These are phyloP conservation scores for Macropus fuliginosus DNA, from an alignment of 2,797 vertebrate genomes.

Conservation along the genomic window DNA sequence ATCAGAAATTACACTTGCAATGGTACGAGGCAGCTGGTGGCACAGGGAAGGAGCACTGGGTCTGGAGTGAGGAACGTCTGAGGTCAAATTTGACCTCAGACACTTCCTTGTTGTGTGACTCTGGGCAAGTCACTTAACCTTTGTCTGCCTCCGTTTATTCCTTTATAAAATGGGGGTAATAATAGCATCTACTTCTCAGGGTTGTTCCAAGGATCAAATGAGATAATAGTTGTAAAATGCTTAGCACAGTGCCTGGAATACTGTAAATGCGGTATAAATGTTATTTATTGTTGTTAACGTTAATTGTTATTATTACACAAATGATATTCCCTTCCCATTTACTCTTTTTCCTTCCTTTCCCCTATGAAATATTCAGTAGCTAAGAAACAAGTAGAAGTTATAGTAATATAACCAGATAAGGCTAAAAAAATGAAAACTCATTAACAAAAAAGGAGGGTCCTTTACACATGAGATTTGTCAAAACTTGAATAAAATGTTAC, in stretches of 20 bases:
- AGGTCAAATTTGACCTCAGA: not conserved
- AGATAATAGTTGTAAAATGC: not conserved
- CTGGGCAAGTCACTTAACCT: not conserved
- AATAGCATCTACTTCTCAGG: not conserved
- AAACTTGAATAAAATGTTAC: slow-evolving; percentile 55
- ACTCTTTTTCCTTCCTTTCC: not conserved
- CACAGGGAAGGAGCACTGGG: not conserved
- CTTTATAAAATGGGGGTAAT: not conserved
- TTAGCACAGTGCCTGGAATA: not conserved
- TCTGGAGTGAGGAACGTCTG: not conserved
- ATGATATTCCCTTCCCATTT: not conserved
- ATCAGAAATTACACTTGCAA: slow-evolving; percentile 56
- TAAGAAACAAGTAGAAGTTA: slow-evolving; percentile 13
- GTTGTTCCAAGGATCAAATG: not conserved
- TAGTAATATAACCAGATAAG: slow-evolving; percentile 1
- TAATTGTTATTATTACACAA: not conserved
- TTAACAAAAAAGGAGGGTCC: slow-evolving; percentile 16
- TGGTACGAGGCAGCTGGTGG: not conserved
- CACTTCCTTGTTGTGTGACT: not conserved
- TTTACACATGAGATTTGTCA: slow-evolving; percentile 51
- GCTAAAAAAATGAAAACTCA: slow-evolving; percentile 52
- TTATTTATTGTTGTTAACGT: not conserved
- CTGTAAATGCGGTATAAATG: not conserved
- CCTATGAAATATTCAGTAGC: slow-evolving; percentile 18
- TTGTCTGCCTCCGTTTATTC: not conserved